These are phyloP conservation scores for Chroicocephalus ridibundus DNA, from an alignment of 2,113 vertebrate genomes.

Conservation along the genomic window DNA sequence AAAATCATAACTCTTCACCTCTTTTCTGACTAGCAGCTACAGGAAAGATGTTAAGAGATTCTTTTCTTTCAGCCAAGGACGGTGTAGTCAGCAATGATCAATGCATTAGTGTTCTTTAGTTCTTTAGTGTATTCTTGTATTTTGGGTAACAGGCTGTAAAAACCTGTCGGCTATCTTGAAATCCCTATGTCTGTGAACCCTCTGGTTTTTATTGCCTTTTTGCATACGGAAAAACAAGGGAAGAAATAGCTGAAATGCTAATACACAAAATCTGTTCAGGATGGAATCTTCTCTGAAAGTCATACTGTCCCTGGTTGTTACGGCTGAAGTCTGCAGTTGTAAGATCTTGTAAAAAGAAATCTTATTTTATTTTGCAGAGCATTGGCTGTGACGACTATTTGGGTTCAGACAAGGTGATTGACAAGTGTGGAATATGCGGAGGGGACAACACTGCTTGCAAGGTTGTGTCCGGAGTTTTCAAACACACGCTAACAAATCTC, in stretches of 20 bases:
- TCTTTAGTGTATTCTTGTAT: not conserved
- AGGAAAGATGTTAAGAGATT: not conserved
- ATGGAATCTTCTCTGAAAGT: not conserved
- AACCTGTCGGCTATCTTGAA: not conserved
- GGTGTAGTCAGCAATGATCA: not conserved
- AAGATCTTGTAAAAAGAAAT: not conserved
- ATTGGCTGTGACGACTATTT: conserved; percentile 92
- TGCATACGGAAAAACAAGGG: not conserved
- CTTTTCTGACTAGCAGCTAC: not conserved
- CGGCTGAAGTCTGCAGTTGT: not conserved
- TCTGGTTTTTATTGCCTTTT: not conserved
- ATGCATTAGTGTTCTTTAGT: not conserved
- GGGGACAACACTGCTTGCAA: conserved; percentile 90
- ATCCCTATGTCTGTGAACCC: not conserved
- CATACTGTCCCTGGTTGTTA: not conserved
- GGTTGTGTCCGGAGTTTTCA: conserved; percentile 91
- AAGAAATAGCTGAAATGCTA: not conserved
- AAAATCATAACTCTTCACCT: not conserved
- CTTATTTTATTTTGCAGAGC: conserved; percentile 75
- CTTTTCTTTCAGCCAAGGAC: not conserved
- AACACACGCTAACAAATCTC: conserved; percentile 86
- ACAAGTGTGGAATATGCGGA: conserved; percentile 92
- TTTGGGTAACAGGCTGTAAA: not conserved
- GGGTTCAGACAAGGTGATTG: conserved; percentile 88
- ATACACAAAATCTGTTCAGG: not conserved